phyloP scores from a whole-genome alignment of 2,888 invertebrate genomes.

The Cataglyphis altisquamis region DNA sequence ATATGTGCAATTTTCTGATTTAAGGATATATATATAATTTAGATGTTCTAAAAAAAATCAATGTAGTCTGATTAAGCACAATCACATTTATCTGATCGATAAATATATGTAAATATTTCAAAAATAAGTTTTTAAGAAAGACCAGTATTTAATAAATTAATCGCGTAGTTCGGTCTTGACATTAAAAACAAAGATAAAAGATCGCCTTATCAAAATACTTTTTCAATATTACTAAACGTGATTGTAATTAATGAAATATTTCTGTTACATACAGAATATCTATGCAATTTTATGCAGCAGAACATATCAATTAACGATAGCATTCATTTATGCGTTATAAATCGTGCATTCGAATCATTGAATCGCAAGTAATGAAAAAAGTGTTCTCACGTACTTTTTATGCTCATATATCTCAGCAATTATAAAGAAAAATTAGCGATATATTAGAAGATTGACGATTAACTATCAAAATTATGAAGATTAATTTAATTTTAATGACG shows the following conservation, averaged over 20 bases:
- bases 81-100: not conserved
- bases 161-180: not conserved
- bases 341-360: not conserved
- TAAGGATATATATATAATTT: not conserved
- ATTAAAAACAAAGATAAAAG: not conserved
- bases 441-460: not conserved
- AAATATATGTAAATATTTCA: not conserved
- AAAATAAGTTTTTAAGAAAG: not conserved
- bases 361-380: not conserved
- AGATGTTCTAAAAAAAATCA: not conserved
- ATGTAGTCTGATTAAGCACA: not conserved
- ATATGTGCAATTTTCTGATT: not conserved
- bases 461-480: not conserved
- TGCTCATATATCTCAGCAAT: not conserved
- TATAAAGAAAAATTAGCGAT: not conserved
- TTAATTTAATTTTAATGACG: not conserved
- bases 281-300: not conserved
- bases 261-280: not conserved
- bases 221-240: not conserved
- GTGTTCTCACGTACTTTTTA: not conserved
- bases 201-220: not conserved
- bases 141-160: not conserved
- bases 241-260: conserved; percentile 3
- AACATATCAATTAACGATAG: not conserved
- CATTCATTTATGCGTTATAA: not conserved